Percentiles rank a stretch among this genome's conserved stretches.
Evolutionary conservation across 1,140 invertebrate species (phyloP).

Genomic region (Whitmania pigra): DNA sequence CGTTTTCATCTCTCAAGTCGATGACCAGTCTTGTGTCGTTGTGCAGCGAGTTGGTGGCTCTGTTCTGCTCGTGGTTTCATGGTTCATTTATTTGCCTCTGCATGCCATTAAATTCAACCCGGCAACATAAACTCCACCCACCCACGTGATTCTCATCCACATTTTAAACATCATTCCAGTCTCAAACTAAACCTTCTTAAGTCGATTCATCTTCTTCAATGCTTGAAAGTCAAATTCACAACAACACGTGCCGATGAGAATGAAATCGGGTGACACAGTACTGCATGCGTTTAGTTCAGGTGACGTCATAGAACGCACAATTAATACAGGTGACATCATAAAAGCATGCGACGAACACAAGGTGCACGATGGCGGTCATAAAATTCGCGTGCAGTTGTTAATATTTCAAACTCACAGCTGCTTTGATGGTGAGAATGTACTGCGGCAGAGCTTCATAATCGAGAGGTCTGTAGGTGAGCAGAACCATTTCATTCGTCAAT

Average conservation of each 20-base stretch:
- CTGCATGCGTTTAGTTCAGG: neutral
- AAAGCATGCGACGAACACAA: neutral
- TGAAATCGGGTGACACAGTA: neutral
- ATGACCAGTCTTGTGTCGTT: conserved; percentile 52
- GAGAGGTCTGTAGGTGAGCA: conserved; percentile 81
- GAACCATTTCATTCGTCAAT: conserved; percentile 25
- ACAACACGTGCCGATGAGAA: no score
- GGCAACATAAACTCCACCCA: conserved; percentile 7
- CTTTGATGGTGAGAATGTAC: conserved; percentile 85
- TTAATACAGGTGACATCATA: neutral
- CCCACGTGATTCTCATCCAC: neutral
- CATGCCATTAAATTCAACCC: neutral
- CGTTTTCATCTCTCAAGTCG: conserved; percentile 71
- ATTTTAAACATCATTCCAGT: neutral
- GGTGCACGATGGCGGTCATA: neutral
- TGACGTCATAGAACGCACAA: neutral
- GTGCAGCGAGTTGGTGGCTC: conserved; percentile 22
- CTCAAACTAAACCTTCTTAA: no score
- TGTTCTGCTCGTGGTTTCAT: conserved; percentile 20
- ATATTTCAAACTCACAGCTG: conserved; percentile 55
- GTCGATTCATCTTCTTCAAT: no score
- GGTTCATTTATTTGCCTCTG: neutral
- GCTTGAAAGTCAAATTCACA: no score
- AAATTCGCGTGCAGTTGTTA: neutral
- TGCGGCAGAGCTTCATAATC: conserved; percentile 89